Evolutionary conservation across 2,113 vertebrate species (phyloP).

Genomic region (Gnathonemus echidnorhynchus): DNA sequence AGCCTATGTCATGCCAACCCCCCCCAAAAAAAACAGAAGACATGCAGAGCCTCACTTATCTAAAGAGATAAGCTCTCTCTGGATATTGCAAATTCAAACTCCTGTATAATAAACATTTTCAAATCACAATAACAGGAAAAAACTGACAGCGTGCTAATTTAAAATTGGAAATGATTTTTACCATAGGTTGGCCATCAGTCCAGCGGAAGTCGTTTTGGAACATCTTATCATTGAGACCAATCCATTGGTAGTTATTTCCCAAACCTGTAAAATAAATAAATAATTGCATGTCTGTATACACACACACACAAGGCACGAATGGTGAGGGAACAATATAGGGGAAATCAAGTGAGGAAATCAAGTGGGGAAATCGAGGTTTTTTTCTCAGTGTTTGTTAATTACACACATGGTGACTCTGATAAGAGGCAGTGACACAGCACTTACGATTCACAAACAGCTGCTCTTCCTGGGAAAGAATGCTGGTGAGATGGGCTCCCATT

Average conservation of each 20-base stretch:
- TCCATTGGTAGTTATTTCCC: slow-evolving; percentile 97
- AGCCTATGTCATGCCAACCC: neutral
- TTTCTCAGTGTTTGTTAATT: neutral
- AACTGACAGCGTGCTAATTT: neutral
- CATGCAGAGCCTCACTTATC: neutral
- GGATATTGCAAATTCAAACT: neutral
- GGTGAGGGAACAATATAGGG: neutral
- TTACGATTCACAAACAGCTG: slow-evolving; percentile 91
- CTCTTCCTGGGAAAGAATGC: slow-evolving; percentile 83
- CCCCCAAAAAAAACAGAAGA: neutral
- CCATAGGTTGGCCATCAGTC: slow-evolving; percentile 84
- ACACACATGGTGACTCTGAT: neutral
- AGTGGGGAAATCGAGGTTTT: neutral
- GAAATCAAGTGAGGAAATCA: neutral
- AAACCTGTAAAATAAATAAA: slow-evolving; percentile 65
- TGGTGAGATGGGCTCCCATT: slow-evolving; percentile 83
- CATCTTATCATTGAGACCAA: slow-evolving; percentile 98
- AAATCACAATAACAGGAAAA: neutral
- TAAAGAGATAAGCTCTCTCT: neutral
- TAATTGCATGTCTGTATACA: slow-evolving; percentile 31
- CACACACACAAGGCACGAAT: neutral
- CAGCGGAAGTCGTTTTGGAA: slow-evolving; percentile 95
- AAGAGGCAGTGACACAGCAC: slow-evolving; percentile 40
- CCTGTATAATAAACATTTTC: neutral
- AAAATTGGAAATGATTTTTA: slow-evolving; percentile 55